Evolutionary conservation across 2,888 invertebrate species (phyloP).

Genomic region (Acanthoscelides obtectus): DNA sequence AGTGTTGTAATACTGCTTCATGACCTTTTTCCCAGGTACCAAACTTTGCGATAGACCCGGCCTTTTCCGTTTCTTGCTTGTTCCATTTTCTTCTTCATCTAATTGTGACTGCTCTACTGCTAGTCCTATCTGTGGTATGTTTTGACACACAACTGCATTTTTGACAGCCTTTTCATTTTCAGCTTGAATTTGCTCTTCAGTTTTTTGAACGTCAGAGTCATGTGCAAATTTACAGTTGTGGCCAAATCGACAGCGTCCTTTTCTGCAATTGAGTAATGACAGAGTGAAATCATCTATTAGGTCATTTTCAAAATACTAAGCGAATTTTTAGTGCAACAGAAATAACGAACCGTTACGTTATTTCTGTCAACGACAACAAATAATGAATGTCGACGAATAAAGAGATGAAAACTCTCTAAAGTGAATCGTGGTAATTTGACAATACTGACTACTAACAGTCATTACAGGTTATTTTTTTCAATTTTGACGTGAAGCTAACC

Average conservation of each 20-base stretch:
- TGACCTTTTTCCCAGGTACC: slow-evolving; percentile 79
- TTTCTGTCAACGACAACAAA: too few relatives aligned
- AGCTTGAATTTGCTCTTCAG: slow-evolving; percentile 54
- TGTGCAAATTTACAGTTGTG: slow-evolving; percentile 90
- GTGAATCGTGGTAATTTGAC: too few relatives aligned
- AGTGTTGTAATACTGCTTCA: slow-evolving; percentile 64
- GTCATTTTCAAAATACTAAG: too few relatives aligned
- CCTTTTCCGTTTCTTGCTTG: slow-evolving; percentile 58
- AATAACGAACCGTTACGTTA: too few relatives aligned
- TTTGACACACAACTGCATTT: slow-evolving; percentile 29
- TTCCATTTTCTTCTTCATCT: slow-evolving; percentile 24
- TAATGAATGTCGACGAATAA: too few relatives aligned
- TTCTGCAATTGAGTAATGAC: neutral
- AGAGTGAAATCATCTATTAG: too few relatives aligned
- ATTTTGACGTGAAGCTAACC: too few relatives aligned
- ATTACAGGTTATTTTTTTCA: too few relatives aligned
- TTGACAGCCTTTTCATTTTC: slow-evolving; percentile 49
- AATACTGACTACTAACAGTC: too few relatives aligned
- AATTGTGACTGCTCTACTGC: slow-evolving; percentile 25
- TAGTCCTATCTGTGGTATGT: slow-evolving; percentile 37
- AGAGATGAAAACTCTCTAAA: too few relatives aligned
- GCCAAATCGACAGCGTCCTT: slow-evolving; percentile 72
- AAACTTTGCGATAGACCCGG: slow-evolving; percentile 74
- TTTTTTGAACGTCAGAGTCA: slow-evolving; percentile 75
- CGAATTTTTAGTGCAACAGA: too few relatives aligned